A percentile compares a stretch with the other conserved stretches of the same genome.
Evolutionary conservation across 2,888 invertebrate species (phyloP).

Genomic region (Rhyacophila evoluta): DNA sequence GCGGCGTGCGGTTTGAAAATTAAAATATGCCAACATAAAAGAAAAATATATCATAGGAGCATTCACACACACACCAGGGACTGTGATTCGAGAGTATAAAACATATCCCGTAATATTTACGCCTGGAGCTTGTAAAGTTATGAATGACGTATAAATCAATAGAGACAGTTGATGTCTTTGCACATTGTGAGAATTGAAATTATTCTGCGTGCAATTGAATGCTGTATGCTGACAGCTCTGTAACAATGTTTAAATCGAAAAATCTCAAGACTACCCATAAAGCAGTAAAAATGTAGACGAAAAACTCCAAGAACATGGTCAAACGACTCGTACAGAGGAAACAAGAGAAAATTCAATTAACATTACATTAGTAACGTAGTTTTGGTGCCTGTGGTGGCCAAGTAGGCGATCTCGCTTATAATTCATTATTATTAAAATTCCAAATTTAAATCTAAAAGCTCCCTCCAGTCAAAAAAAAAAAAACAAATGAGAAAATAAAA

Average conservation of each 20-base stretch:
- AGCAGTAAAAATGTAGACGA: no score
- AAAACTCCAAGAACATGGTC: no score
- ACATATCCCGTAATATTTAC: conserved; percentile 33
- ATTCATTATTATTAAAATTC: no score
- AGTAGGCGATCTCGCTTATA: no score
- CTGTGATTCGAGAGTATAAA: conserved; percentile 43
- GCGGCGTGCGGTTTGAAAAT: conserved; percentile 70
- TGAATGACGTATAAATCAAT: conserved; percentile 29
- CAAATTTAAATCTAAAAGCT: no score
- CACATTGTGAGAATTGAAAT: conserved; percentile 26
- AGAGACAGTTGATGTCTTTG: conserved; percentile 5
- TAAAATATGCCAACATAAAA: conserved; percentile 62
- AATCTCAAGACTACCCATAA: not conserved
- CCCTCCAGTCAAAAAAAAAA: no score
- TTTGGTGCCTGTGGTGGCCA: no score
- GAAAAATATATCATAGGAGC: conserved; percentile 52
- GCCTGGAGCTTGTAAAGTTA: conserved; percentile 23
- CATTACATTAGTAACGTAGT: no score
- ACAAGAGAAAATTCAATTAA: no score
- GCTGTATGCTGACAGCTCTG: not conserved
- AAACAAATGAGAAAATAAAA: no score
- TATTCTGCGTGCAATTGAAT: not conserved
- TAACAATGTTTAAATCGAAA: not conserved
- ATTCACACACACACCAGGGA: conserved; percentile 35
- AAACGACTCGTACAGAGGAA: no score